phyloP scores from a whole-genome alignment of 2,888 invertebrate genomes.

The Cheilosia variabilis region DNA sequence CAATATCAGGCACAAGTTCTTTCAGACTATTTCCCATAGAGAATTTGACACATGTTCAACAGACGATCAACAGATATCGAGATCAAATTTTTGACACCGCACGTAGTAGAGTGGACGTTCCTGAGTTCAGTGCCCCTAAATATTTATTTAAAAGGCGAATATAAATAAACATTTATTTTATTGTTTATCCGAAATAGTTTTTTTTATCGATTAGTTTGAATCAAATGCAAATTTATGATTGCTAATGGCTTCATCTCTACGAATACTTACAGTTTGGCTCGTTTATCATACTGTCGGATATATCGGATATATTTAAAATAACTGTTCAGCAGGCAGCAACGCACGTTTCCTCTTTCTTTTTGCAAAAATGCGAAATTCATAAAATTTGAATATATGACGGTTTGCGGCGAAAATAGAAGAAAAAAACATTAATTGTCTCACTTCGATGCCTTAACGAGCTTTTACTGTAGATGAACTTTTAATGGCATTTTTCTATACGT shows the following conservation, averaged over 20 bases:
- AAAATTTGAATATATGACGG: neutral
- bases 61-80: neutral
- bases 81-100: neutral
- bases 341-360: neutral
- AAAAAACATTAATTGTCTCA: constrained; percentile 6
- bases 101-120: neutral
- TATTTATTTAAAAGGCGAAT: too few relatives aligned
- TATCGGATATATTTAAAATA: neutral
- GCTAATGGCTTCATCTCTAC: too few relatives aligned
- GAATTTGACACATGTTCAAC: constrained; percentile 11
- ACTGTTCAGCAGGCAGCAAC: neutral
- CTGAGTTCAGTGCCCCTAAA: neutral
- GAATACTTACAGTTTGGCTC: too few relatives aligned
- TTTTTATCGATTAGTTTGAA: too few relatives aligned
- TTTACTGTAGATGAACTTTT: constrained; percentile 1
- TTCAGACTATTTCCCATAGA: constrained; percentile 13
- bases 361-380: neutral
- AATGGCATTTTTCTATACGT: neutral
- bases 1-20: constrained; percentile 35
- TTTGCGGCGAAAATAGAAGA: neutral
- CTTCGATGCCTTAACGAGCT: constrained; percentile 29
- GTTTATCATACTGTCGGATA: too few relatives aligned
- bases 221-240: too few relatives aligned
- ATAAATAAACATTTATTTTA: too few relatives aligned
- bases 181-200: too few relatives aligned